phyloP scores from a whole-genome alignment of 2,888 invertebrate genomes.

The Eucera pruinosa region DNA sequence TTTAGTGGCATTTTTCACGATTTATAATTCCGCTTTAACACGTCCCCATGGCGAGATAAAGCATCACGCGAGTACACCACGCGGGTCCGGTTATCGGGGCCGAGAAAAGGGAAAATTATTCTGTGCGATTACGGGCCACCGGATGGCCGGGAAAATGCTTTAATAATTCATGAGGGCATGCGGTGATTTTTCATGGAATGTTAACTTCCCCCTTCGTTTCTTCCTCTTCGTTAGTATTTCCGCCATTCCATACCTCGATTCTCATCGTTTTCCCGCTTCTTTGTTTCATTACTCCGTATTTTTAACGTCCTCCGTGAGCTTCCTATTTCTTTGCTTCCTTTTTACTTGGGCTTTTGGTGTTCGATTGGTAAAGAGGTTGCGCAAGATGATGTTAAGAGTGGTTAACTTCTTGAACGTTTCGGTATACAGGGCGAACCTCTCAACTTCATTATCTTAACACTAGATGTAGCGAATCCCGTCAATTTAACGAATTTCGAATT shows the following conservation, averaged over 20 bases:
- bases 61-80: conserved; percentile 47
- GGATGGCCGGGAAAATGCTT: conserved; percentile 47
- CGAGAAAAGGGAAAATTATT: conserved; percentile 50
- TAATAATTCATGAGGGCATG: conserved; percentile 48
- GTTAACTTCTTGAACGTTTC: no score
- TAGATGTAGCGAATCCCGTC: no score
- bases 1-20: conserved; percentile 56
- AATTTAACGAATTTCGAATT: no score
- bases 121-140: conserved; percentile 47
- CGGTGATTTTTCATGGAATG: conserved; percentile 56
- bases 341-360: no score
- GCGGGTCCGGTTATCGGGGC: conserved; percentile 27
- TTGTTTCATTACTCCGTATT: no score
- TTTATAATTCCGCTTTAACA: conserved; percentile 59
- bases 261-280: background rate
- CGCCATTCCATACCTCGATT: background rate
- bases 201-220: conserved; percentile 17
- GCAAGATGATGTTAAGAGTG: no score
- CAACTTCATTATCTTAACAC: no score
- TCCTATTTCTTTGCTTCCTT: no score
- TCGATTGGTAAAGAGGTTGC: no score
- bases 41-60: conserved; percentile 51
- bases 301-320: no score
- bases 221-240: background rate
- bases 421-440: no score